Base-by-base conservation (phyloP, 2,888 invertebrate genomes). In the Tachina fera region DNA sequence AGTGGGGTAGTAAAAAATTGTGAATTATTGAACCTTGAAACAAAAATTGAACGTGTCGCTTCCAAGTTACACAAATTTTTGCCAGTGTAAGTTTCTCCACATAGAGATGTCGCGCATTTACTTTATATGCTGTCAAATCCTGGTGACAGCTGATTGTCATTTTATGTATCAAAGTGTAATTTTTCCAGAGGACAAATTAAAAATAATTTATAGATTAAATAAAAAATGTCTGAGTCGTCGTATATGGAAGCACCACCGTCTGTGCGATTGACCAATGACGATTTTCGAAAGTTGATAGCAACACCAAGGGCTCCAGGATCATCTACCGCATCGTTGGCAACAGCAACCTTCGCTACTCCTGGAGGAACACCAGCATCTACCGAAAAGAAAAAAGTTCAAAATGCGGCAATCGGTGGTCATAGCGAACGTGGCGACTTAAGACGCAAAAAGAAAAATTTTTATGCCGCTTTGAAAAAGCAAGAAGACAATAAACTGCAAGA, bases 401-500 rank as follows among this genome's bases (percentile, higher is more conserved):
- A 88, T 77, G 65, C 71, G 14, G 31, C 88, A 13, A 53, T 93
- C 22, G 94, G 94, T 93, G 93, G 93, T 39, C 89, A 90, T 65
- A 90, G 90, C 45, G 96, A 96, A 90, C 95, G 97, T 89, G 96
- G 96, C 87, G 97, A 98, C 90, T 94, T 97, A 22, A 94, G 98
- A 67, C 95, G 97, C 80, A 98, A 98, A 91, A 98, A 98, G 93
- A 99, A 98, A 90, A 98, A 97, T 83, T 98, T 96, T 90, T 99
- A 98, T 93, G 98, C 98, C 0, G 98, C 95, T 87, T 93, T 99
- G 9, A 98, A 98, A 89, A 98, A 98, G 90, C 97, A 98, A 90
- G 98, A 99, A 91, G 98, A 98, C 90, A 98, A 96, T 89, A 97
- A 98, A 92, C 95, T 99, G 92, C 98, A 98, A 0, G 98, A 99